Evolutionary conservation across 2,113 vertebrate genomes (phyloP).

Genomic region (Tangachromis dhanisi): DNA sequence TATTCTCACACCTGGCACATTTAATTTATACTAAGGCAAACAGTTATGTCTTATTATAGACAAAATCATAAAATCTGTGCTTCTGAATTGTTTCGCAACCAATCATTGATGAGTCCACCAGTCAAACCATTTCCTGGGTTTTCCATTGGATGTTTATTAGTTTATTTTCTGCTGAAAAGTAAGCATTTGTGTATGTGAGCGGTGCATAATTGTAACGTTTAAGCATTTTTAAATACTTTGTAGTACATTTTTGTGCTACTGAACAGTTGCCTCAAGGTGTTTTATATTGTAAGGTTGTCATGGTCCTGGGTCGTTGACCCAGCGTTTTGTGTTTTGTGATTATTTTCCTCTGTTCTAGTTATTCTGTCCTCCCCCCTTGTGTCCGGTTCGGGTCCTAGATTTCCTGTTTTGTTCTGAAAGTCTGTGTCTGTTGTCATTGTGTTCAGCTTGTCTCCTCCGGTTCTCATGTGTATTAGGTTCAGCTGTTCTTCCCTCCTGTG

Average conservation of each 20-base stretch:
- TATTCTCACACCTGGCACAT: neutral
- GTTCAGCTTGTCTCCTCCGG: too few relatives aligned
- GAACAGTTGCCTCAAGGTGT: neutral
- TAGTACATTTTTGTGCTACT: neutral
- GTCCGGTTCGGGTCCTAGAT: too few relatives aligned
- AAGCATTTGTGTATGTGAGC: neutral
- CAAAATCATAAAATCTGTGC: neutral
- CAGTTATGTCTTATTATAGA: neutral
- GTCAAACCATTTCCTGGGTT: neutral
- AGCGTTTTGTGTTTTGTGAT: too few relatives aligned
- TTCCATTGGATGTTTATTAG: neutral
- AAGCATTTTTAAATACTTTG: neutral
- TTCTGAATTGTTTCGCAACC: neutral
- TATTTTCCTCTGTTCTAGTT: too few relatives aligned
- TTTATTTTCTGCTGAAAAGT: neutral
- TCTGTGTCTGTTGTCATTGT: too few relatives aligned
- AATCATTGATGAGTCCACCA: neutral
- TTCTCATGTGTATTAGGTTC: too few relatives aligned
- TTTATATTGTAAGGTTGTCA: neutral
- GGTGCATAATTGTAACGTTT: neutral
- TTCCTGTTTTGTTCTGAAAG: too few relatives aligned
- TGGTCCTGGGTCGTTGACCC: too few relatives aligned
- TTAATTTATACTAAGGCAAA: neutral
- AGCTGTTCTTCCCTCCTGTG: too few relatives aligned
- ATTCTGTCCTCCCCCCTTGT: too few relatives aligned